Conservation (phyloP, 2,888 invertebrate species). For the Ornithoptera priamus region DNA sequence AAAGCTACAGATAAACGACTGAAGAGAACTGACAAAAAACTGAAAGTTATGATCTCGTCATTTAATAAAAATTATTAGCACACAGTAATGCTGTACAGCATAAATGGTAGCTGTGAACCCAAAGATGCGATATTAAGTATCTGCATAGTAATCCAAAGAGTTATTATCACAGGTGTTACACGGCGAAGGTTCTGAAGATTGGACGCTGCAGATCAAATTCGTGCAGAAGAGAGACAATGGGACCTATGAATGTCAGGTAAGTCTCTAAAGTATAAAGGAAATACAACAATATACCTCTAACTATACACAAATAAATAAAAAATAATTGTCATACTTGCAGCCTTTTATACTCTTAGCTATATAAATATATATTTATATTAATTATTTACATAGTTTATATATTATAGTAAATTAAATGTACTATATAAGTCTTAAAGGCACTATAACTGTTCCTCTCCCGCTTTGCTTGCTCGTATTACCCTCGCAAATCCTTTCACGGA, state of each 20-base stretch:
- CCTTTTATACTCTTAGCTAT: too few relatives aligned
- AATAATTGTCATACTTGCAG: too few relatives aligned
- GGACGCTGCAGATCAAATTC: slow-evolving; percentile 96
- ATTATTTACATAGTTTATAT: too few relatives aligned
- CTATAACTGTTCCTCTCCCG: too few relatives aligned
- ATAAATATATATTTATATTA: too few relatives aligned
- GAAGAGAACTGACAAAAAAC: background rate
- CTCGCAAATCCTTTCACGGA: too few relatives aligned
- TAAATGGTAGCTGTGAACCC: background rate
- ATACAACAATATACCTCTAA: too few relatives aligned
- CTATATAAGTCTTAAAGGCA: too few relatives aligned
- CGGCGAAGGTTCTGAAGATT: slow-evolving; percentile 94
- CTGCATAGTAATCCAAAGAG: background rate
- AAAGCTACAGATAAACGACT: too few relatives aligned
- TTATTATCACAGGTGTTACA: slow-evolving; percentile 82
- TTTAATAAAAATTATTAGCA: background rate
- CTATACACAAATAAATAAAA: too few relatives aligned
- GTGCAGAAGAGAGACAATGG: slow-evolving; percentile 96
- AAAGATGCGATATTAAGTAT: background rate
- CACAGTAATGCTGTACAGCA: background rate
- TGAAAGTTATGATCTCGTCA: background rate
- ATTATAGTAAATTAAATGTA: too few relatives aligned
- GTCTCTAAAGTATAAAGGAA: slow-evolving; percentile 14
- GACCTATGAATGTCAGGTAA: slow-evolving; percentile 95
- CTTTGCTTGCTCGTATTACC: too few relatives aligned